phyloP scores from a whole-genome alignment of 2,797 vertebrate genomes.

The Clarias laeviceps region DNA sequence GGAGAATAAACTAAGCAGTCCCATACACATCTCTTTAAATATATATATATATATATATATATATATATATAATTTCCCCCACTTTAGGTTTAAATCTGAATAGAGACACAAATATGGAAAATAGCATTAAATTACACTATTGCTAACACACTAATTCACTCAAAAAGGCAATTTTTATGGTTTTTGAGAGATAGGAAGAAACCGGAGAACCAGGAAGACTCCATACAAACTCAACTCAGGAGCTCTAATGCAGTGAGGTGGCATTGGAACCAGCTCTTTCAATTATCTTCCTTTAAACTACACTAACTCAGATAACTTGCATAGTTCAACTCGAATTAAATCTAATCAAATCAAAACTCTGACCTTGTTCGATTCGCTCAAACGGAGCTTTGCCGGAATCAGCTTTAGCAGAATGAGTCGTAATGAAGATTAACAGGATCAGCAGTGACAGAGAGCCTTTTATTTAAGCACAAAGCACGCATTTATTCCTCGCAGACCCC shows the following conservation, averaged over 20 bases:
- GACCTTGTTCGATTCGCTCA: background rate
- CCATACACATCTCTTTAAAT: too few relatives aligned
- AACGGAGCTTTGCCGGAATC: background rate
- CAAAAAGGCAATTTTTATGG: background rate
- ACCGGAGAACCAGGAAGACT: background rate
- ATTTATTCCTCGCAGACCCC: conserved; percentile 61
- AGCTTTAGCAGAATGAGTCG: conserved; percentile 9
- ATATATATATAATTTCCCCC: background rate
- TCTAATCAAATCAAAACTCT: background rate
- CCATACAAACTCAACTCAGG: background rate
- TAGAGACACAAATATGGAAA: background rate
- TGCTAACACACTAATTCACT: background rate
- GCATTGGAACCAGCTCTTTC: background rate
- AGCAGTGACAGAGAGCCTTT: conserved; percentile 58
- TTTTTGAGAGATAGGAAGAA: background rate
- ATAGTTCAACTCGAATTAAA: background rate
- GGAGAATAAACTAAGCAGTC: background rate
- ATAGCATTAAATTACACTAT: background rate
- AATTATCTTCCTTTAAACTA: too few relatives aligned
- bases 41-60: background rate
- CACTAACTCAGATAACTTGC: background rate
- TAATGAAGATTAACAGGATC: conserved; percentile 26
- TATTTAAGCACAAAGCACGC: conserved; percentile 69
- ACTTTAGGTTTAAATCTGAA: background rate
- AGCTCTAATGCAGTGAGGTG: background rate